These are phyloP conservation scores for Atrina japonica DNA, from an alignment of 2,888 invertebrate genomes.

Conservation along the genomic window DNA sequence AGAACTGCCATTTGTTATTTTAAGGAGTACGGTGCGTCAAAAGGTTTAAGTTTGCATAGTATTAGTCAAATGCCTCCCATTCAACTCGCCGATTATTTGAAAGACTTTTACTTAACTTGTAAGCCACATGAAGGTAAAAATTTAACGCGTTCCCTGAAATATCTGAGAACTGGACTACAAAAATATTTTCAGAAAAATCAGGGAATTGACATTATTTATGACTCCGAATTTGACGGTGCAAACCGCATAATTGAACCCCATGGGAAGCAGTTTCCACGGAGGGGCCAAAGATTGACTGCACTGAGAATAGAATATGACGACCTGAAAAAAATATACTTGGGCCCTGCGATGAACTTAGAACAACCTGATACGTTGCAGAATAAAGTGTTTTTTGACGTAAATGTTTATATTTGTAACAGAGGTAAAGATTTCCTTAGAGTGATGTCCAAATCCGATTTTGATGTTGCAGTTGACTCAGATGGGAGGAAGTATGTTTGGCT, in stretches of 20 bases:
- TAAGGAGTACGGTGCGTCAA: slow-evolving; percentile 62
- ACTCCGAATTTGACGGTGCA: slow-evolving; percentile 61
- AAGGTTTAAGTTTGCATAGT: slow-evolving; percentile 64
- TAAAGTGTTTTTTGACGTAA: slow-evolving; percentile 75
- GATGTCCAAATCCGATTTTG: slow-evolving; percentile 74
- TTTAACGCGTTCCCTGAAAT: slow-evolving; percentile 52
- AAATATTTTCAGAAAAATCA: slow-evolving; percentile 66
- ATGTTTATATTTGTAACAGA: slow-evolving; percentile 72
- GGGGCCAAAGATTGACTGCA: slow-evolving; percentile 68
- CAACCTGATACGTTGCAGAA: slow-evolving; percentile 73
- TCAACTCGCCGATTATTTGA: slow-evolving; percentile 68
- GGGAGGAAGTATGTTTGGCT: slow-evolving; percentile 70
- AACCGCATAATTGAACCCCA: slow-evolving; percentile 65
- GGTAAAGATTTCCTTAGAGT: slow-evolving; percentile 71
- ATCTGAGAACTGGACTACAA: slow-evolving; percentile 64
- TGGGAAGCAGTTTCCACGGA: slow-evolving; percentile 57
- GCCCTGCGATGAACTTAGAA: slow-evolving; percentile 68
- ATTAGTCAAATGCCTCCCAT: slow-evolving; percentile 61
- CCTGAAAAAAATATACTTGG: slow-evolving; percentile 69
- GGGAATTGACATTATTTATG: slow-evolving; percentile 66
- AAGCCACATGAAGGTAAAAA: slow-evolving; percentile 55
- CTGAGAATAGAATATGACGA: slow-evolving; percentile 70
- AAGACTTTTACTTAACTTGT: slow-evolving; percentile 67
- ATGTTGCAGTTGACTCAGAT: slow-evolving; percentile 64
- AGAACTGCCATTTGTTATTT: slow-evolving; percentile 45